Conservation (phyloP, 1,140 invertebrate species). For the Contarinia nasturtii region DNA sequence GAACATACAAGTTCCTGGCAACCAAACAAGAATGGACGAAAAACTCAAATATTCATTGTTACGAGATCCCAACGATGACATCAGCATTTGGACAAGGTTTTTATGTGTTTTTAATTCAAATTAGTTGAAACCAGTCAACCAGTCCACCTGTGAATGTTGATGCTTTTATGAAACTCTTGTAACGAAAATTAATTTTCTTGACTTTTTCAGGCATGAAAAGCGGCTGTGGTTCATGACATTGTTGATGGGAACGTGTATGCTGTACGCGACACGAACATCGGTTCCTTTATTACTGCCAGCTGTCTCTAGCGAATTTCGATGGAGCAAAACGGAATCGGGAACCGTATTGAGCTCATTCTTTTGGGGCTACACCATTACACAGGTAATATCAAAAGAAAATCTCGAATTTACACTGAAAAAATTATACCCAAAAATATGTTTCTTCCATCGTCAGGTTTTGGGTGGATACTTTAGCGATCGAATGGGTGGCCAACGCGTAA, state of each 20-base stretch:
- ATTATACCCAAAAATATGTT: too few relatives aligned
- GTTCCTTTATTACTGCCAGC: constrained; percentile 44
- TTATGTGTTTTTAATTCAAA: background rate
- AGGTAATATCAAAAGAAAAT: constrained; percentile 23
- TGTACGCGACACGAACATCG: constrained; percentile 47
- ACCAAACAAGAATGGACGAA: constrained; percentile 19
- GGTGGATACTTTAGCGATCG: constrained; percentile 49
- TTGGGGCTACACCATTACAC: constrained; percentile 57
- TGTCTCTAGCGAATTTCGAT: constrained; percentile 41
- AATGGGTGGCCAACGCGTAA: constrained; percentile 45
- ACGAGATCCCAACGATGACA: constrained; percentile 18
- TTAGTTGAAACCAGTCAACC: background rate
- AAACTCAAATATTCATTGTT: constrained; percentile 22
- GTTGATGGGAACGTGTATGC: constrained; percentile 39
- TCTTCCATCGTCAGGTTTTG: constrained; percentile 12
- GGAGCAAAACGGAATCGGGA: constrained; percentile 52
- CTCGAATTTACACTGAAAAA: too few relatives aligned
- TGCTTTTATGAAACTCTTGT: too few relatives aligned
- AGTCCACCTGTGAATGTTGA: background rate
- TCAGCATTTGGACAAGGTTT: constrained; percentile 21
- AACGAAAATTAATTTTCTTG: constrained; percentile 1
- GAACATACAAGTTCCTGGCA: too few relatives aligned
- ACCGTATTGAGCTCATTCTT: constrained; percentile 55
- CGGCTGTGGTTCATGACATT: constrained; percentile 39
- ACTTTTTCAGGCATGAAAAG: constrained; percentile 26